Evolutionary conservation across 2,113 vertebrate genomes (phyloP).

Genomic region (Sylvietta virens): DNA sequence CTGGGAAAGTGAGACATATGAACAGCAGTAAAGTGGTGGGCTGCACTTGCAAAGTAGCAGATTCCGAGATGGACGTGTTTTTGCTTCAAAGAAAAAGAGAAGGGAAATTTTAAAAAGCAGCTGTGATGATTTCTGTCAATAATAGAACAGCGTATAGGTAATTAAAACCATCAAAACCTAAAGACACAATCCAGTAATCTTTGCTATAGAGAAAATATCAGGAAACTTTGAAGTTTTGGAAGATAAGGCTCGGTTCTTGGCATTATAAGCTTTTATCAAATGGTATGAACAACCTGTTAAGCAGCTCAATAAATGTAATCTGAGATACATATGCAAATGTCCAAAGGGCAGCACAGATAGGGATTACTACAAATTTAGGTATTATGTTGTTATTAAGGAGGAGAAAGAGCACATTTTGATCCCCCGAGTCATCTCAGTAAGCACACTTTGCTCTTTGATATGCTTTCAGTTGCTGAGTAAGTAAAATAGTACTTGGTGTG

Average conservation of each 20-base stretch:
- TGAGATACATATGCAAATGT: neutral
- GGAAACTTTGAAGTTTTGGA: neutral
- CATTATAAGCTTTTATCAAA: neutral
- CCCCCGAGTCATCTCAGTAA: neutral
- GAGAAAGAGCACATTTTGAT: neutral
- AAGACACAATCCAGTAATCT: neutral
- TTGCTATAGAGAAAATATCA: neutral
- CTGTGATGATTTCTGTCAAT: fast-evolving
- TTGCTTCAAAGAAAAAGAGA: neutral
- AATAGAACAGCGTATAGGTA: neutral
- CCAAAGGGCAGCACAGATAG: neutral
- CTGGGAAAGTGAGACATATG: neutral
- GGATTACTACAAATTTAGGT: slow-evolving; percentile 2
- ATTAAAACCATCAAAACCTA: neutral
- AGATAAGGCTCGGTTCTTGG: neutral
- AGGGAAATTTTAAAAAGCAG: neutral
- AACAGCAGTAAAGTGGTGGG: neutral
- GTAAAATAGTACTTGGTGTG: neutral
- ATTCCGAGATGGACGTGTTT: neutral
- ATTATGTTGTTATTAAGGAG: neutral
- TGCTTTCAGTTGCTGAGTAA: neutral
- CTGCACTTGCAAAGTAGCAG: neutral
- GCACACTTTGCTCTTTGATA: neutral
- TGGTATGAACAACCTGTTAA: neutral
- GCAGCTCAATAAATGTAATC: neutral